Conservation (phyloP, 2,797 vertebrate species). For the Potorous gilbertii region DNA sequence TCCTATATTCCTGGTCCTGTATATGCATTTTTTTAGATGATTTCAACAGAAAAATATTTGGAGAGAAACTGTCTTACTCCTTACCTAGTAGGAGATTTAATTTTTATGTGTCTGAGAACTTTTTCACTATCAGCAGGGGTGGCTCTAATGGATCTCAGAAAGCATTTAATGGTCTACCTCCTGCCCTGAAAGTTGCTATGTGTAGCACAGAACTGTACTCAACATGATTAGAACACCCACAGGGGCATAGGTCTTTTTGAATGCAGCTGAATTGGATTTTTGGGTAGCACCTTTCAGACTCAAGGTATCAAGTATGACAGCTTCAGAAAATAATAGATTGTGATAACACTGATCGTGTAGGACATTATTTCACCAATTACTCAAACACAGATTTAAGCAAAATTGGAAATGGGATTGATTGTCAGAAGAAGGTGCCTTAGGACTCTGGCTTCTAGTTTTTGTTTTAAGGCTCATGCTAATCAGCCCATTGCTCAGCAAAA, state of each 20-base stretch:
- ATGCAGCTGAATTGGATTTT: slow-evolving; percentile 39
- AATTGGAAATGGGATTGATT: not conserved
- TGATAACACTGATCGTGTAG: slow-evolving; percentile 12
- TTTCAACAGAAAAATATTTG: slow-evolving; percentile 59
- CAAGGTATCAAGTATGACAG: slow-evolving; percentile 40
- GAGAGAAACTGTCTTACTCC: slow-evolving; percentile 45
- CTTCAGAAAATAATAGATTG: slow-evolving; percentile 42
- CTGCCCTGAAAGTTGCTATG: slow-evolving; percentile 38
- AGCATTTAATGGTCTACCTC: slow-evolving; percentile 65
- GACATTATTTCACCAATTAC: slow-evolving; percentile 7
- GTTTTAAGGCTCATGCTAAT: slow-evolving; percentile 28
- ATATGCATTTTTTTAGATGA: slow-evolving; percentile 29
- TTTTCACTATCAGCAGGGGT: slow-evolving; percentile 65
- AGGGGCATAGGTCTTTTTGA: slow-evolving; percentile 27
- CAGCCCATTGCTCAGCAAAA: slow-evolving; percentile 14
- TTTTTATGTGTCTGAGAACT: slow-evolving; percentile 68
- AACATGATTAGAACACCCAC: slow-evolving; percentile 62
- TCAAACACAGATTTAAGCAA: not conserved
- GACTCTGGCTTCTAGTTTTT: not conserved
- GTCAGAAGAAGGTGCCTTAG: not conserved
- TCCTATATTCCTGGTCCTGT: not conserved
- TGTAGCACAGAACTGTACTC: slow-evolving; percentile 34
- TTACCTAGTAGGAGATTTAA: slow-evolving; percentile 63
- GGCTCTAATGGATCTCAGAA: slow-evolving; percentile 71
- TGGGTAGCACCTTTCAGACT: not conserved